Percentiles rank a stretch among this genome's conserved stretches.
These are phyloP conservation scores for Lucifuga dentata DNA, from an alignment of 2,113 vertebrate genomes.

Conservation along the genomic window DNA sequence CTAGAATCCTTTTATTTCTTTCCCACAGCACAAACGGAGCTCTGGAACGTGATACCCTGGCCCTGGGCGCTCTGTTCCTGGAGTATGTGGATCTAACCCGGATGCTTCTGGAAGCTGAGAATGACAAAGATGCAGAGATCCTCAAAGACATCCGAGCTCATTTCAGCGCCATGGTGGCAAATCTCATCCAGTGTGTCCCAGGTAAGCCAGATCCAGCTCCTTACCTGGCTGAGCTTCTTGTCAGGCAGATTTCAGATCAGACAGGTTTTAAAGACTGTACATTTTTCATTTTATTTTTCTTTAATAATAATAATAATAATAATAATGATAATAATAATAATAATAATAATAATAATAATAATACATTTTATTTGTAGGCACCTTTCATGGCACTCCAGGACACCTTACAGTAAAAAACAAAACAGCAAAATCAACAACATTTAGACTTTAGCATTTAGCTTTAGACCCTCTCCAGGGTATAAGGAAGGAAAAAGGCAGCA, in stretches of 20 bases:
- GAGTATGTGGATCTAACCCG: constrained; percentile 97
- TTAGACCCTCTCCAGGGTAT: no score
- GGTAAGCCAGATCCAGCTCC: constrained; percentile 71
- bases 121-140: constrained; percentile 93
- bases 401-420: no score
- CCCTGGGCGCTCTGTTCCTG: constrained; percentile 94
- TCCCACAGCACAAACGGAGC: constrained; percentile 92
- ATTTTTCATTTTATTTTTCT: no score
- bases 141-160: constrained; percentile 97
- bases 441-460: no score
- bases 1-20: neutral
- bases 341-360: no score
- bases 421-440: no score
- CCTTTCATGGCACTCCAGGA: no score
- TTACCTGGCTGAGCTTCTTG: neutral
- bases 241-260: neutral
- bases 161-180: constrained; percentile 98
- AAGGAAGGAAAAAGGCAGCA: no score
- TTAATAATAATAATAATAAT: no score
- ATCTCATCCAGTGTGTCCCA: constrained; percentile 96
- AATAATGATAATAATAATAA: no score
- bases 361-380: no score
- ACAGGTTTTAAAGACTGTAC: neutral
- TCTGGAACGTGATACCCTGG: constrained; percentile 93
- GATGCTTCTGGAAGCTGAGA: constrained; percentile 97